phyloP scores from a whole-genome alignment of 2,888 invertebrate genomes.

The Chrysopilus asiliformis region DNA sequence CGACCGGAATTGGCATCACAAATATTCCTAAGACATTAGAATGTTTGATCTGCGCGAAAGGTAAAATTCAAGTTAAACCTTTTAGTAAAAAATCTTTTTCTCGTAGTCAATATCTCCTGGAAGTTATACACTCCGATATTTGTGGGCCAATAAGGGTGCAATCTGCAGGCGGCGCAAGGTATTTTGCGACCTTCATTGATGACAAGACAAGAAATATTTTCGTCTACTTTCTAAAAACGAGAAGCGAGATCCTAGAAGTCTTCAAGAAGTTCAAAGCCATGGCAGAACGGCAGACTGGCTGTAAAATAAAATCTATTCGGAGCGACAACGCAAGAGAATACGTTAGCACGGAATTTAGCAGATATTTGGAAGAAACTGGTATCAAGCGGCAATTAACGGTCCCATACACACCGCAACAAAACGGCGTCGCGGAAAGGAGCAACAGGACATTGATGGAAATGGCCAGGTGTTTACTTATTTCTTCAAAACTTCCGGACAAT shows the following conservation, averaged over 20 bases:
- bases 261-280: slow-evolving; percentile 14
- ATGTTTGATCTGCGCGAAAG: no score
- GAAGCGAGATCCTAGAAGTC: slow-evolving; percentile 15
- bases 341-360: no score
- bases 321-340: no score
- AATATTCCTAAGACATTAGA: no score
- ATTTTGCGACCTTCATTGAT: slow-evolving; percentile 23
- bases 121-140: slow-evolving; percentile 21
- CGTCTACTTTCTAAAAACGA: slow-evolving; percentile 17
- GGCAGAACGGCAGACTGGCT: slow-evolving; percentile 12
- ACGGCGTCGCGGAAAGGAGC: no score
- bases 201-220: slow-evolving; percentile 21
- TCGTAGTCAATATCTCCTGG: no score
- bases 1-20: no score
- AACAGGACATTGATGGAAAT: slow-evolving; percentile 26
- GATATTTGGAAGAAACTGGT: no score
- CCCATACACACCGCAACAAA: no score
- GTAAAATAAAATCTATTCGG: slow-evolving; percentile 14
- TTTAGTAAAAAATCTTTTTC: no score
- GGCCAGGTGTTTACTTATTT: not conserved
- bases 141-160: slow-evolving; percentile 23
- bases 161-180: slow-evolving; percentile 19
- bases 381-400: no score
- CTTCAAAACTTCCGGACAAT: slow-evolving; percentile 24
- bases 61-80: no score